Evolutionary conservation across 92 coral and sea anemone species (phyloP), one percentile per base, ranked within the genome.

Genomic region (Virgularia gustaviana): DNA sequence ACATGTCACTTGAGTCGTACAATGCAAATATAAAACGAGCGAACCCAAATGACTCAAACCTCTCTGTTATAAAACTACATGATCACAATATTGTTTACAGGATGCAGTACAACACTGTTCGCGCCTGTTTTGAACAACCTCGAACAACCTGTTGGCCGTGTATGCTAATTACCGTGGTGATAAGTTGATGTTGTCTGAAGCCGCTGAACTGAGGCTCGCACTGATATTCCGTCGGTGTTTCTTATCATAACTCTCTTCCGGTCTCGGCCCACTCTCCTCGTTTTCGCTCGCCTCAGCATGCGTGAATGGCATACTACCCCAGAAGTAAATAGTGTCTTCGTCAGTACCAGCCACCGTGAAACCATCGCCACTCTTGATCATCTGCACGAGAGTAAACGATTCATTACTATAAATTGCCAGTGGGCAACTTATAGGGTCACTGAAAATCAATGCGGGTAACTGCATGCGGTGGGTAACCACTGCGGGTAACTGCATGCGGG

Each of bases 301-400:
- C 3, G 67, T 31, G 24, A 25, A 24, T 36, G 94, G 89, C 38
- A 88, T 85, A 47, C 83, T 79, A 9, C 98, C 98, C 96, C 98
- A 92, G 86, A 89, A 92, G 66, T 73, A 92, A 44, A 92, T 54
- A 16, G 94, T 90, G 78, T 92, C 90, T 35, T 87, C 96, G 34
- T 86, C 88, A 6, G 98, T 92, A 34, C 96, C 96, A 9, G 94
- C 92, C 70, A 92, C 57, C 3, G 96, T 92, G 67, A 89, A 92
- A 11, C 86, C 77, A 59, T 92, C 76, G 32, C 98, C 98, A 57
- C 98, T 89, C 39, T 86, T 85, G 76, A 92, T 77, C 94, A 89
- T 89, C 98, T 92, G 72, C 16, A 12, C 8, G 23, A 62, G 57
- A 24, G 15, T 37, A 47, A 20, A 22, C 38, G 18, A 44, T 13